These are phyloP conservation scores for Pampus argenteus DNA, from an alignment of 2,797 vertebrate species.

Conservation along the genomic window DNA sequence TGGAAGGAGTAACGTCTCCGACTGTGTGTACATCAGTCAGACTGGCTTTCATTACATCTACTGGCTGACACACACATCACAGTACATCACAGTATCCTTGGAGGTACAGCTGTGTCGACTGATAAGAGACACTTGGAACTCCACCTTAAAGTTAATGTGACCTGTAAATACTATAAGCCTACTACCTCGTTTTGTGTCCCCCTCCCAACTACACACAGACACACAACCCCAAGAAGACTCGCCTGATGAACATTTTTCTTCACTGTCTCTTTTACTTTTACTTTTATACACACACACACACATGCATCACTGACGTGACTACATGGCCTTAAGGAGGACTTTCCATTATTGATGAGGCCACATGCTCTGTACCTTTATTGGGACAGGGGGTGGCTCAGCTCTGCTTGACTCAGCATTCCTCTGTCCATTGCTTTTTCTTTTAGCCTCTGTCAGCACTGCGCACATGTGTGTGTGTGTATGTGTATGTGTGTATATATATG, in stretches of 20 bases:
- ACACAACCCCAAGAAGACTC: not conserved
- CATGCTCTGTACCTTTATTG: conserved; percentile 77
- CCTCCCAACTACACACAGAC: not conserved
- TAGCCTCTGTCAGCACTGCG: conserved; percentile 78
- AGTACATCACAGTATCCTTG: conserved; percentile 51
- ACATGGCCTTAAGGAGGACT: conserved; percentile 66
- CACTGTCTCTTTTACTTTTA: not conserved
- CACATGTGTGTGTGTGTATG: conserved; percentile 32
- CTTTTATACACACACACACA: not conserved
- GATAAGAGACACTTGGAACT: conserved; percentile 67
- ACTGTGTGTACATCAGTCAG: conserved; percentile 45
- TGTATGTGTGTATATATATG: conserved; percentile 43
- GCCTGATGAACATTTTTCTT: not conserved
- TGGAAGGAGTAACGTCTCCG: conserved; percentile 36
- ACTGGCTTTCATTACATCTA: conserved; percentile 27
- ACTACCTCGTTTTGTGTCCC: conserved; percentile 10
- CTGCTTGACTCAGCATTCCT: conserved; percentile 85
- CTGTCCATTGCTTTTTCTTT: conserved; percentile 67
- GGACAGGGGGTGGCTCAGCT: conserved; percentile 65
- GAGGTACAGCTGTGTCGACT: conserved; percentile 66
- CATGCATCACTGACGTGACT: conserved; percentile 24
- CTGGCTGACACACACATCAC: conserved; percentile 44
- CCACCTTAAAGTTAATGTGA: conserved; percentile 61
- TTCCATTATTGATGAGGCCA: conserved; percentile 86
- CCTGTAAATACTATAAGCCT: conserved; percentile 40